Percentiles rank a stretch among this genome's conserved stretches.
Conservation (phyloP, 2,113 vertebrate genomes). For the Ictalurus furcatus region DNA sequence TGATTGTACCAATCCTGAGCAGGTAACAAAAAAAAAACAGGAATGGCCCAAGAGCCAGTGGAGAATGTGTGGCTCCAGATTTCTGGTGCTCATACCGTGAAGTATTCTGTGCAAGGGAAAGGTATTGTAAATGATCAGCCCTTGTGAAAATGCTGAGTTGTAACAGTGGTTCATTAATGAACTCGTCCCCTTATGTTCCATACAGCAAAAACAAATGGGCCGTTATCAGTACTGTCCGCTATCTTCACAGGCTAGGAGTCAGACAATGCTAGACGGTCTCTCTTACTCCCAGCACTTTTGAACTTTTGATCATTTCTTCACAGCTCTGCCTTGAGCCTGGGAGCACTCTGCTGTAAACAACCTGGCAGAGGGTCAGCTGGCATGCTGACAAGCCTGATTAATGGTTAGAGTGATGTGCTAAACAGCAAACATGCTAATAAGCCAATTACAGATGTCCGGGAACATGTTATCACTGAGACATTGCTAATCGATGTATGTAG, state of each 20-base stretch:
- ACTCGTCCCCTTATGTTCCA: neutral
- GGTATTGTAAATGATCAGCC: neutral
- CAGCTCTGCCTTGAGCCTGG: neutral
- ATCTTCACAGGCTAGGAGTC: neutral
- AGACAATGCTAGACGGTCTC: neutral
- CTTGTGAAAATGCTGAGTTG: neutral
- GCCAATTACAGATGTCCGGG: slow-evolving; percentile 66
- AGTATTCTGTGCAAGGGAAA: neutral
- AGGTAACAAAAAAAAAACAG: neutral
- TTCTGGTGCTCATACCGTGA: neutral
- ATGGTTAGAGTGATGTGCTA: slow-evolving; percentile 71
- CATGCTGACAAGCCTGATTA: slow-evolving; percentile 62
- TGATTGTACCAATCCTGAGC: neutral
- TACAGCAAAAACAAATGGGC: neutral
- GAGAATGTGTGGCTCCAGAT: neutral
- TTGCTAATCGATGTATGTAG: slow-evolving; percentile 39
- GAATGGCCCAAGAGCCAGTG: neutral
- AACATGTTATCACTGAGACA: slow-evolving; percentile 26
- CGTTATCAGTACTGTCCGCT: neutral
- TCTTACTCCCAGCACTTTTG: neutral
- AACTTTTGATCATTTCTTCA: slow-evolving; percentile 24
- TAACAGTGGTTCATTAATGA: neutral
- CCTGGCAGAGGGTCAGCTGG: slow-evolving; percentile 71
- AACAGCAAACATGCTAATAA: slow-evolving; percentile 75
- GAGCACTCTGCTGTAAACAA: slow-evolving; percentile 50